Evolutionary conservation across 2,888 invertebrate genomes (phyloP), one percentile per base, ranked within the genome.

Genomic region (Napeogenes inachia): DNA sequence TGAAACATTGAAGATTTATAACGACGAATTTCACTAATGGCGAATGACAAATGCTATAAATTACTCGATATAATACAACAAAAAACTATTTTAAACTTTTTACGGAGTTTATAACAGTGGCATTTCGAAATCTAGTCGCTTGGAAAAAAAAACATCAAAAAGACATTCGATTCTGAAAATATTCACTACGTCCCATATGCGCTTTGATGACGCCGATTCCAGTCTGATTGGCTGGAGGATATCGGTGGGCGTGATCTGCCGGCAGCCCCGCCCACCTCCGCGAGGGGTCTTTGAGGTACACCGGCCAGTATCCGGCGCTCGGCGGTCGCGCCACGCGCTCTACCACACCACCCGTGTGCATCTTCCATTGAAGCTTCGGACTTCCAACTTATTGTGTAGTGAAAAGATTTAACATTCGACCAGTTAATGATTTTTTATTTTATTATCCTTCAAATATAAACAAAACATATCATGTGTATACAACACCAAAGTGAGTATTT

Each of bases 251-350:
- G 90, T 80, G 84, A 86, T 73, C 68, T 73, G 54, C 35, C 54
- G 50, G 10, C 64, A 68, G 81, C 80, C 73, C 84, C 88, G 79
- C 91, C 91, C 82, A 75, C 78, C 76, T 71, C 82, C 66, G 84
- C 75, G 82, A 84, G 85, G 87, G 86, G 82, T 82, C 81, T 80
- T 70, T 70, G 73, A 71, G 78, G 75, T 74, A 73, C 75, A 75
- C 81, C 77, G 76, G 73, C 77, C 88, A 89, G 84, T 82, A 83
- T 78, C 85, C 80, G 85, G 89, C 91, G 89, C 88, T 87, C 75
- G 89, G 76, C 80, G 85, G 78, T 78, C 75, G 88, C 89, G 89
- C 89, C 88, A 82, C 87, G 88, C 85, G 76, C 75, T 68, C 68
- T 69, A 66, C 72, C 70, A 67, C 71, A 75, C 75, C 78, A 75